A percentile compares a stretch with the other conserved stretches of the same genome.
These are phyloP conservation scores for Pecten maximus DNA, from an alignment of 2,888 invertebrate species.

Conservation along the genomic window DNA sequence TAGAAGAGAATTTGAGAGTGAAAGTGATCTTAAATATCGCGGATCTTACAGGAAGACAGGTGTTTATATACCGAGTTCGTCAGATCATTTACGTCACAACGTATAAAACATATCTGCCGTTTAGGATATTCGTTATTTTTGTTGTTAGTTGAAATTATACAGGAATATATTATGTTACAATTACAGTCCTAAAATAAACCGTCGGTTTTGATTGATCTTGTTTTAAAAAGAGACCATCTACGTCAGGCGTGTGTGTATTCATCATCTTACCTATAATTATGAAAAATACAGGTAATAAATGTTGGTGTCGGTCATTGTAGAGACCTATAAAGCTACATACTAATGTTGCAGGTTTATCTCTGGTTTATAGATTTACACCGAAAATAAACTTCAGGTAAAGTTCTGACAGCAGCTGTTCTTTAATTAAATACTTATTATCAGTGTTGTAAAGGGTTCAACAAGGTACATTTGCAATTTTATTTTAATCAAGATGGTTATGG, in stretches of 20 bases:
- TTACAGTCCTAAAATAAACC: neutral
- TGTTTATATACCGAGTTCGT: neutral
- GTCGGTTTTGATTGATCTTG: neutral
- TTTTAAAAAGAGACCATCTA: neutral
- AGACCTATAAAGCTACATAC: neutral
- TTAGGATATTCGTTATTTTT: too few relatives aligned
- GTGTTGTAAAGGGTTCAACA: neutral
- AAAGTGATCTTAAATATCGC: neutral
- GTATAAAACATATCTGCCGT: too few relatives aligned
- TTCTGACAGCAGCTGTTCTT: neutral
- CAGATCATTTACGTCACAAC: neutral
- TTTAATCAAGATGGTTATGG: constrained; percentile 4
- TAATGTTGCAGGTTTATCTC: neutral
- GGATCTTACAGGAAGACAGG: neutral
- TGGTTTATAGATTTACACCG: neutral
- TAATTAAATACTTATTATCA: neutral
- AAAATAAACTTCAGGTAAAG: neutral
- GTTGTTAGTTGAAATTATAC: neutral
- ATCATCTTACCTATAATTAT: constrained; percentile 13
- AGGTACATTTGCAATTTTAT: neutral
- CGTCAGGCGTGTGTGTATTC: neutral
- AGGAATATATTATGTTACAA: neutral
- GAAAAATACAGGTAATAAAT: neutral
- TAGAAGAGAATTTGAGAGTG: neutral
- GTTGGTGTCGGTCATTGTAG: neutral